Conservation (phyloP, 2,888 invertebrate species). For the Aphodius sticticus region DNA sequence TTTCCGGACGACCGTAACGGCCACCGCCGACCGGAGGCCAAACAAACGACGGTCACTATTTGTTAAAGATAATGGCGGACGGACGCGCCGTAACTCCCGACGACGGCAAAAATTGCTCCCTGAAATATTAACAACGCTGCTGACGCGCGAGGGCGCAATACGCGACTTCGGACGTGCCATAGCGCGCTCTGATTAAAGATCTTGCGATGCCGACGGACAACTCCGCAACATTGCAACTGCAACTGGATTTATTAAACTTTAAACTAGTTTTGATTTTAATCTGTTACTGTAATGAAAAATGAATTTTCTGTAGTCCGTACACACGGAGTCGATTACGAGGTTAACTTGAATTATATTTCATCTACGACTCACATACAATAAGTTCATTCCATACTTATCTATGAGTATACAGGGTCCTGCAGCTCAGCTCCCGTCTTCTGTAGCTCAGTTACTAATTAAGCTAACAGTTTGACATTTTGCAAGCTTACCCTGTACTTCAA, state of each 20-base stretch:
- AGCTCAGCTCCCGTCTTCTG: no score
- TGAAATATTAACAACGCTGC: neutral
- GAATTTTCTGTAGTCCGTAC: neutral
- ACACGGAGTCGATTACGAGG: neutral
- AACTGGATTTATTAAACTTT: neutral
- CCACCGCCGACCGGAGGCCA: neutral
- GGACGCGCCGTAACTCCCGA: neutral
- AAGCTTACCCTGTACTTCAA: no score
- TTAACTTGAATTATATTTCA: no score
- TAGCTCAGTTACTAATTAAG: no score
- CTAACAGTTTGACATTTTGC: no score
- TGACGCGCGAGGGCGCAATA: neutral
- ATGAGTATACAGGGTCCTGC: no score
- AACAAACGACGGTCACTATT: neutral
- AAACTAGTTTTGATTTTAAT: neutral
- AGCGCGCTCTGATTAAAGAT: neutral
- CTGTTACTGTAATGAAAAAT: neutral
- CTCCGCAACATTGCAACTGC: neutral
- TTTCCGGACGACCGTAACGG: neutral
- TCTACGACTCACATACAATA: no score
- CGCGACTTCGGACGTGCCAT: neutral
- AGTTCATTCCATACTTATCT: no score
- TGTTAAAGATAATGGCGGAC: constrained; percentile 4
- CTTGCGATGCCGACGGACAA: neutral
- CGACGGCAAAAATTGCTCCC: neutral